Evolutionary conservation across 2,888 invertebrate species (phyloP).

Genomic region (Cryptus viduatorius): DNA sequence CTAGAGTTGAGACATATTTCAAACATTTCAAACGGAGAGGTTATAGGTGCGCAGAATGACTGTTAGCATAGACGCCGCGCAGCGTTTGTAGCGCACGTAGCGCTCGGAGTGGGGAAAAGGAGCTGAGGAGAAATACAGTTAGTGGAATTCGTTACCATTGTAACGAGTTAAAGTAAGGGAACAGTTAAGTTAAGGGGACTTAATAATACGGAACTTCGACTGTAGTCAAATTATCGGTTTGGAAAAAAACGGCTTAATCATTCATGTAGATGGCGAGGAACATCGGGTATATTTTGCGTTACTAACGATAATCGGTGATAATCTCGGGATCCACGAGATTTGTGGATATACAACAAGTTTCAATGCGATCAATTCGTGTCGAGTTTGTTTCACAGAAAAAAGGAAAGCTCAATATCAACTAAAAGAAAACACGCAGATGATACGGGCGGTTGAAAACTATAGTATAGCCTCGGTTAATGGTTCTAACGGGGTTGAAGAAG

Average conservation of each 20-base stretch:
- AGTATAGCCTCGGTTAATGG: background rate
- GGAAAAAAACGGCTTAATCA: slow-evolving; percentile 31
- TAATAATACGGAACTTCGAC: too few relatives aligned
- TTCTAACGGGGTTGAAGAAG: slow-evolving; percentile 7
- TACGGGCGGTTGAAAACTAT: slow-evolving; percentile 23
- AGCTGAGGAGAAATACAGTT: too few relatives aligned
- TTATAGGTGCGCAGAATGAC: too few relatives aligned
- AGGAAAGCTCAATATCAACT: slow-evolving; percentile 1
- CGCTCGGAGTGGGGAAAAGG: too few relatives aligned
- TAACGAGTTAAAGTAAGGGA: too few relatives aligned
- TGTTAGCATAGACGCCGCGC: too few relatives aligned
- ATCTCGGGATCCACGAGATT: slow-evolving; percentile 36
- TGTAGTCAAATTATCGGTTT: slow-evolving; percentile 44
- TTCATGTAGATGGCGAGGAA: slow-evolving; percentile 6
- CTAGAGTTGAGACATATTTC: too few relatives aligned
- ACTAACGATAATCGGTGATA: slow-evolving; percentile 39
- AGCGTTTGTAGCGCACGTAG: too few relatives aligned
- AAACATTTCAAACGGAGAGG: too few relatives aligned
- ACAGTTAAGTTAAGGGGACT: too few relatives aligned
- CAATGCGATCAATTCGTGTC: slow-evolving; percentile 31
- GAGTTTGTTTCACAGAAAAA: slow-evolving; percentile 44
- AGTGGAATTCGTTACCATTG: too few relatives aligned
- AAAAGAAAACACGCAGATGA: background rate
- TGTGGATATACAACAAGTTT: slow-evolving; percentile 35
- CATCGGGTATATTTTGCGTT: slow-evolving; percentile 35